Evolutionary conservation across 2,797 vertebrate species (phyloP).

Genomic region (Pagetopsis macropterus): DNA sequence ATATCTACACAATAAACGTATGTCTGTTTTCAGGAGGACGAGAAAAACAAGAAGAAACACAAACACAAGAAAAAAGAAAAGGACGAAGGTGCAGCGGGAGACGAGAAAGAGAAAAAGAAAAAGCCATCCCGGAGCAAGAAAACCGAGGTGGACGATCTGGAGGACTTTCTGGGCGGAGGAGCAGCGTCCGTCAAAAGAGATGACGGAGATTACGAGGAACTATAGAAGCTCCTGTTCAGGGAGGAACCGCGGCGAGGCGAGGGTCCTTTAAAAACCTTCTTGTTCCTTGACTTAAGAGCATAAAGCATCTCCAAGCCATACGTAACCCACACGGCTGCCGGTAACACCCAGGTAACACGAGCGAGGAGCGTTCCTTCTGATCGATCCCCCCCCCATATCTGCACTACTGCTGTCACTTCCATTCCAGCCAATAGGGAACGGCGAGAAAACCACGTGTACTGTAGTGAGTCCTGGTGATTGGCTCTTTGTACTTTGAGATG

Average conservation of each 20-base stretch:
- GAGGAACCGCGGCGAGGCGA: slow-evolving; percentile 37
- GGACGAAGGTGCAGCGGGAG: slow-evolving; percentile 77
- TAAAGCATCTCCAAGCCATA: slow-evolving; percentile 77
- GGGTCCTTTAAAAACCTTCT: slow-evolving; percentile 16
- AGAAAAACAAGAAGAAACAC: slow-evolving; percentile 91
- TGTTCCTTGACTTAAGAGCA: slow-evolving; percentile 59
- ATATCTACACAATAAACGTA: not conserved
- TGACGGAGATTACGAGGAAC: slow-evolving; percentile 95
- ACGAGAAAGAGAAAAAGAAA: slow-evolving; percentile 84
- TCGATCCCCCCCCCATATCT: slow-evolving; percentile 20
- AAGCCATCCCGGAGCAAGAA: slow-evolving; percentile 85
- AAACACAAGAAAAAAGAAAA: slow-evolving; percentile 90
- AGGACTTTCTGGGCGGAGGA: slow-evolving; percentile 92
- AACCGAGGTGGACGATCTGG: slow-evolving; percentile 88
- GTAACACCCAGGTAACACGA: slow-evolving; percentile 48
- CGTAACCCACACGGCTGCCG: slow-evolving; percentile 54
- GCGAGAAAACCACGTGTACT: slow-evolving; percentile 30
- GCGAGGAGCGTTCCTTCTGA: slow-evolving; percentile 21
- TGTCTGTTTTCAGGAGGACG: slow-evolving; percentile 86
- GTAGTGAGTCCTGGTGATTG: slow-evolving; percentile 21
- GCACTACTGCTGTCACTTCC: slow-evolving; percentile 57
- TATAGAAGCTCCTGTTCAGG: slow-evolving; percentile 78
- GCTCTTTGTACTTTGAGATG: slow-evolving; percentile 46
- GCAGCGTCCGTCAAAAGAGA: slow-evolving; percentile 77
- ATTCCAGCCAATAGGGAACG: slow-evolving; percentile 45